Base-by-base conservation (phyloP, 2,888 invertebrate species). In the Chouioia cunea region DNA sequence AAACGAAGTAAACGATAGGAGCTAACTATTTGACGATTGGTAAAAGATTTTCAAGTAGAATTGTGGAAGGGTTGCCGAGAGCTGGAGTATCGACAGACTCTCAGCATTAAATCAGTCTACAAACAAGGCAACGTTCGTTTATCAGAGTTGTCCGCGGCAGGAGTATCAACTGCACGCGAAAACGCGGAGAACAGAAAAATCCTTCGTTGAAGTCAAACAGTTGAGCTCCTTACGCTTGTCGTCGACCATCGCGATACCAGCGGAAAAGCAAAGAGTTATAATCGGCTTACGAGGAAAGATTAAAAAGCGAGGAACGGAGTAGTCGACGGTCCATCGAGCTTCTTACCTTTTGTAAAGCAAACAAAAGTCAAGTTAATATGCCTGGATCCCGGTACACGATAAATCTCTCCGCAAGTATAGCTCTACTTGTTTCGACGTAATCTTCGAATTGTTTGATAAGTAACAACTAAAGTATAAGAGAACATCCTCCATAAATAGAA, bases 71-170 rank as follows among this genome's bases (percentile, higher is more conserved):
- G 27, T 46, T 12, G 1, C 47, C 54, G 76, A 79, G 80, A 81
- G 81, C 81, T 81, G 82, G 82, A 79, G 82, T 83, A 79, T 83
- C 80, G 76, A 82, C 82, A 81, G 81, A 71, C 80, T 80, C 79
- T 79, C 78, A 74, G 58, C 50, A 65, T 60, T 53, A 67, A 64
- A 64, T 74, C 71, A 67, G 43, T 20, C 58, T 73, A 66, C 66
- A 68, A 70, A 66, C 10, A 16, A 66, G 62, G 10, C 27, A 27
- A 58, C 15, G 18, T 54, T 48, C 50, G 53, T 46, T 23, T 22
- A 1, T 20, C 53, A 64, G 14, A 20, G 16, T 56, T 27, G 59
- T 47, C 27, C 66, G 65, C 69, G 77, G 76, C 79, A 82, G 81
- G 80, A 78, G 81, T 80, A 77, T 81, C 79, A 73, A 80, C 80